phyloP scores from a whole-genome alignment of 2,113 vertebrate genomes.

The Vicugna pacos region DNA sequence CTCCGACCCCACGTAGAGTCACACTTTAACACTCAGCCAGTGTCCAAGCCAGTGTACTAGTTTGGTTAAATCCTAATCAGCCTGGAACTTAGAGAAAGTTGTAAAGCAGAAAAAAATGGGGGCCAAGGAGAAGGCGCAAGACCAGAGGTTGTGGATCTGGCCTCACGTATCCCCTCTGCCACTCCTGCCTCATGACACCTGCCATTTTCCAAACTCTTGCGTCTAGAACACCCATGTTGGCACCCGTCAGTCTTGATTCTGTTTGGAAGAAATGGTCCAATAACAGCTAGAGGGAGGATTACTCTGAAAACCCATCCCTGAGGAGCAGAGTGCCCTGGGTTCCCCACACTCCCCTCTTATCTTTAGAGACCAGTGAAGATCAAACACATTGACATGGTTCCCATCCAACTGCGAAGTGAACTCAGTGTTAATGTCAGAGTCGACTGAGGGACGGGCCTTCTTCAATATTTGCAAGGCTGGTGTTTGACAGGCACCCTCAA shows the following conservation, averaged over 20 bases:
- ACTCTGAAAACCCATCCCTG: neutral
- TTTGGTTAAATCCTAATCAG: neutral
- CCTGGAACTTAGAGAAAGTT: neutral
- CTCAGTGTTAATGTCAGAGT: neutral
- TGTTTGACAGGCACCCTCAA: neutral
- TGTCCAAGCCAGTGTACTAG: neutral
- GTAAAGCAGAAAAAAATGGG: neutral
- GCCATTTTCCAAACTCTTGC: neutral
- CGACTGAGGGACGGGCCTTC: rapidly evolving
- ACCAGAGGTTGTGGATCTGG: neutral
- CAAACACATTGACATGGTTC: neutral
- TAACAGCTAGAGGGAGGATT: neutral
- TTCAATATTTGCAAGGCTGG: neutral
- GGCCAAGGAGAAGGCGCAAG: neutral
- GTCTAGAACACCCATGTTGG: neutral
- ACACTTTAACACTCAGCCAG: neutral
- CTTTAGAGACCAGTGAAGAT: neutral
- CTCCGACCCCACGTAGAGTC: neutral
- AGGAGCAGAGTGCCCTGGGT: neutral
- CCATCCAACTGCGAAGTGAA: neutral
- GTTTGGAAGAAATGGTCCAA: neutral
- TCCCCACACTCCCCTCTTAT: rapidly evolving
- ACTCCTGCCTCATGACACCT: neutral
- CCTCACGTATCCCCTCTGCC: rapidly evolving
- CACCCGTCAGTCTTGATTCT: neutral